phyloP scores from a whole-genome alignment of 2,888 invertebrate genomes.

The Heteromurus nitidus region DNA sequence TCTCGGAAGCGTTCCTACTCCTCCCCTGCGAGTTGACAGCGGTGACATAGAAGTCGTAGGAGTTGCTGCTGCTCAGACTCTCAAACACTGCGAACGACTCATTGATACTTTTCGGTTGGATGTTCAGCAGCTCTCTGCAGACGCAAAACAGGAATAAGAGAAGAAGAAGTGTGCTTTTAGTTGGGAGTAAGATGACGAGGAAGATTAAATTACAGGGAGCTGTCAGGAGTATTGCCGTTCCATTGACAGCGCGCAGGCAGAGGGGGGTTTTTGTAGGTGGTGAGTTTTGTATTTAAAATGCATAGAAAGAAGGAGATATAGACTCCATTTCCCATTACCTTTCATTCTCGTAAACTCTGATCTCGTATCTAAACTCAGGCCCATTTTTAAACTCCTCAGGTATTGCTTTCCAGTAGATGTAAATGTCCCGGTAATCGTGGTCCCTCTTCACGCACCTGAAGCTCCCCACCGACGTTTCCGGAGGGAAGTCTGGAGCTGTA shows the following conservation, averaged over 20 bases:
- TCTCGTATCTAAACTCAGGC: slow-evolving; percentile 83
- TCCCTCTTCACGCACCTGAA: slow-evolving; percentile 78
- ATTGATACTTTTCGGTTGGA: slow-evolving; percentile 59
- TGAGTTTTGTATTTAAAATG: background rate
- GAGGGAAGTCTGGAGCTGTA: slow-evolving; percentile 81
- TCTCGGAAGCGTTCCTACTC: slow-evolving; percentile 79
- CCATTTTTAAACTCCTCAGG: slow-evolving; percentile 84
- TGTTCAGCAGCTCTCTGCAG: slow-evolving; percentile 41
- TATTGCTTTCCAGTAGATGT: slow-evolving; percentile 88
- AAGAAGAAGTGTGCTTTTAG: background rate
- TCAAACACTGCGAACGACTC: slow-evolving; percentile 80
- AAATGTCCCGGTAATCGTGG: slow-evolving; percentile 79
- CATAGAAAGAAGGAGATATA: background rate
- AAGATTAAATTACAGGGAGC: slow-evolving; percentile 21
- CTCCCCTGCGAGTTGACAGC: slow-evolving; percentile 81
- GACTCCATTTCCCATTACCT: slow-evolving; percentile 73
- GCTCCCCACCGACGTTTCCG: slow-evolving; percentile 83
- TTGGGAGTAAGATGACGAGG: too few relatives aligned
- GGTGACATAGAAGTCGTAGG: slow-evolving; percentile 79
- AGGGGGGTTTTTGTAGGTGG: background rate
- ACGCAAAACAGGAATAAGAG: slow-evolving; percentile 25
- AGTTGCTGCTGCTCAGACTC: slow-evolving; percentile 76
- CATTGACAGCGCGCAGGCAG: background rate
- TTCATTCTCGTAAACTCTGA: slow-evolving; percentile 75
- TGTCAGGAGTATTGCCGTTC: background rate